A percentile compares a stretch with the other conserved stretches of the same genome.
Conservation (phyloP, 2,797 vertebrate species). For the Leptoclinus maculatus region DNA sequence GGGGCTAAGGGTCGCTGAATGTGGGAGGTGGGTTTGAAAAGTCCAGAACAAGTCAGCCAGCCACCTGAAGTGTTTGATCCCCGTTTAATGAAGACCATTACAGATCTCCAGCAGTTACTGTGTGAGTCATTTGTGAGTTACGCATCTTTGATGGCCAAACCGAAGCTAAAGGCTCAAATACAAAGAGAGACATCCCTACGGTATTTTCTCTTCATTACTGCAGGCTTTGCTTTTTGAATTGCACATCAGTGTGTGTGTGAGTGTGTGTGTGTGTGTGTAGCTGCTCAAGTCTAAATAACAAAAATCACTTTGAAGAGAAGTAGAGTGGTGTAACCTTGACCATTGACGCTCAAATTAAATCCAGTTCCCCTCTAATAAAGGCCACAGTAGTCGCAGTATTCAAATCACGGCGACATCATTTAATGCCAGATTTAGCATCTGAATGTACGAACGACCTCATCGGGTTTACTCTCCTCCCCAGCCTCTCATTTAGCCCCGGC, state of each 20-base stretch:
- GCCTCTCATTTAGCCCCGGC: slow-evolving; percentile 44
- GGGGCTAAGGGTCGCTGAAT: slow-evolving; percentile 40
- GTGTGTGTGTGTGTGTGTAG: background rate
- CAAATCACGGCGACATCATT: slow-evolving; percentile 4
- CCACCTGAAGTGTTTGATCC: background rate
- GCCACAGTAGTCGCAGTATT: background rate
- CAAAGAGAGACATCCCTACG: background rate
- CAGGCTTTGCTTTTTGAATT: background rate
- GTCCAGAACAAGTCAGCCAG: slow-evolving; percentile 1
- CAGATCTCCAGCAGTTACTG: slow-evolving; percentile 32
- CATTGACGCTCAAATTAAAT: background rate
- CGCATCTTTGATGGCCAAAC: slow-evolving; percentile 13
- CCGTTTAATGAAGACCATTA: slow-evolving; percentile 13
- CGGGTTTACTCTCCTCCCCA: slow-evolving; percentile 10
- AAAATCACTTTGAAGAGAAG: background rate
- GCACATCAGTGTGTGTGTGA: background rate
- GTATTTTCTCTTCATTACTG: background rate
- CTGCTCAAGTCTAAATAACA: background rate
- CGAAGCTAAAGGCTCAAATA: slow-evolving; percentile 1
- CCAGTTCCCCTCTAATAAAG: background rate
- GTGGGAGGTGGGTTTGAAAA: slow-evolving; percentile 31
- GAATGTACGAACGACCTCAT: background rate
- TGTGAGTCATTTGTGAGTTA: slow-evolving; percentile 42
- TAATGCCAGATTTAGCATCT: slow-evolving; percentile 13
- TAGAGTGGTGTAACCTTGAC: background rate